Evolutionary conservation across 2,888 invertebrate species (phyloP), one percentile per base, ranked within the genome.

Genomic region (Standfussiana lucernea): DNA sequence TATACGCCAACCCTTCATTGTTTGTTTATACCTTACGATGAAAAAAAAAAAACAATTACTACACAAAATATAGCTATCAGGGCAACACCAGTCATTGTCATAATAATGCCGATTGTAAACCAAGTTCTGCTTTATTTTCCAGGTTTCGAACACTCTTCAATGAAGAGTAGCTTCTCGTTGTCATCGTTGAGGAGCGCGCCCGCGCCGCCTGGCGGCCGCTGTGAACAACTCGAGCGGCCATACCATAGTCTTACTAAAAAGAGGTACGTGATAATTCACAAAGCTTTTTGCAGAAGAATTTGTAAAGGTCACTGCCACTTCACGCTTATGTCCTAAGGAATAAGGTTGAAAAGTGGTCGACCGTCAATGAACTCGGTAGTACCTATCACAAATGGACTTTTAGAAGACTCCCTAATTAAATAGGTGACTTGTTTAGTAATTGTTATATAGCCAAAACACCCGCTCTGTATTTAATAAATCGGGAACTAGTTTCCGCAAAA

Each of bases 241-340:
- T 98, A 98, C 95, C 98, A 98, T 95, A 98, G 98, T 96, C 97
- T 98, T 89, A 98, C 98, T 75, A 98, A 98, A 93, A 98, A 98
- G 95, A 97, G 98, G 97, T 97, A 37, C 7, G 42, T 1, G 28
- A 37, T 2, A 6, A 21, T 45, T 24, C 0, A 21, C 5, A 21
- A 21, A 32, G 21, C 10, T 21, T 4, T n/a, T 13, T 24, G 11
- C 24, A n/a, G 53, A 53, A 53, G 11, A 53, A n/a, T 50, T n/a
- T 50, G 50, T n/a, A 0, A 10, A n/a, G 4, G n/a, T 0, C 11
- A 11, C 18, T 47, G 7, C 6, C 45, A 47, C 47, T 47, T 47
- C 21, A 21, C 21, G 7, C 21, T 21, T 47, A 47, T 47, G 47
- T 2, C 1, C 21, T 21, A 47, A 47, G 21, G 21, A 7, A 21